Conservation (phyloP, 2,113 vertebrate genomes). For the Eretmochelys imbricata region DNA sequence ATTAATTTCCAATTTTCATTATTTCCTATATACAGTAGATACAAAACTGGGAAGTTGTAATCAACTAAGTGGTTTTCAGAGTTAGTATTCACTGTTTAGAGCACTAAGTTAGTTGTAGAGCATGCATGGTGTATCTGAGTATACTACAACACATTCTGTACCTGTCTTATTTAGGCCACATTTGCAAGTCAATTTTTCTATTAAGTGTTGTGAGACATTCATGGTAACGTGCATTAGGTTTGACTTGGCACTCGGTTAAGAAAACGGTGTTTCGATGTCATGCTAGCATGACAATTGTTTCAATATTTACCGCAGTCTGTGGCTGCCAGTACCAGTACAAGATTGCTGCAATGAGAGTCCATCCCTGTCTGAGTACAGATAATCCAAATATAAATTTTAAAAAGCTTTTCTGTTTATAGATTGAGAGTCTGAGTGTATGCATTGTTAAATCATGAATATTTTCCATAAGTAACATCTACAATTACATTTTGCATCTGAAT, state of each 20-base stretch:
- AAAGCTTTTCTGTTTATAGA: accelerated
- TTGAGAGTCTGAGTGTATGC: neutral
- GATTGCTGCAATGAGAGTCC: neutral
- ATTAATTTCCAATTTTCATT: neutral
- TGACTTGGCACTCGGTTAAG: accelerated
- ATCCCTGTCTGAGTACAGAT: neutral
- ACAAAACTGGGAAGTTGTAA: accelerated
- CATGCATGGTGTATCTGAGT: accelerated
- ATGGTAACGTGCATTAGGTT: accelerated
- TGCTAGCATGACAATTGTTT: accelerated
- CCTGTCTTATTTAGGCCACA: neutral
- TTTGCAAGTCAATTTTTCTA: neutral
- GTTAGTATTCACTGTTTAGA: accelerated
- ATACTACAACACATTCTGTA: neutral
- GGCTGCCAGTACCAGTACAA: neutral
- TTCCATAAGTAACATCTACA: neutral
- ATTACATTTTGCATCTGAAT: neutral
- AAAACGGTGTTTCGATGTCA: neutral
- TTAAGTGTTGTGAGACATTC: neutral
- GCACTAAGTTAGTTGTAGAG: neutral
- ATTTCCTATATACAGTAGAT: neutral
- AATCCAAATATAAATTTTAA: neutral
- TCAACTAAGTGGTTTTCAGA: neutral
- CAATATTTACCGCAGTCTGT: neutral
- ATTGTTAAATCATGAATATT: accelerated